Evolutionary conservation across 2,797 vertebrate species (phyloP), one percentile per base, ranked within the genome.

Genomic region (Intellagama lesueurii): DNA sequence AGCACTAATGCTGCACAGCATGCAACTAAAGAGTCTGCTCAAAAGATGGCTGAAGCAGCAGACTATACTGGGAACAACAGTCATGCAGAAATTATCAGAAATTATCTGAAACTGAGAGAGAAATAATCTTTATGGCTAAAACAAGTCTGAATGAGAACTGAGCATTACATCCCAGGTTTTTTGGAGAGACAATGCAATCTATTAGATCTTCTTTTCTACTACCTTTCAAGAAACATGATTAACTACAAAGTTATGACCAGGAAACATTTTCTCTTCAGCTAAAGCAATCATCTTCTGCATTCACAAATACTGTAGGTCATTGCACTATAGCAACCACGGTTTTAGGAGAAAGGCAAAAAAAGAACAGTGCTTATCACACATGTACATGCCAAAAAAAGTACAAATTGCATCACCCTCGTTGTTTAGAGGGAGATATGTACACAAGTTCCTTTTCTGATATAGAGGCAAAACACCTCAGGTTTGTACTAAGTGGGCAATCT

Each of bases 221-320:
- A 90, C 16, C 66, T 52, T 94, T 96, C 93, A 89, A 86, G 93
- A 93, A 94, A 93, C 91, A 91, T 91, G 94, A 96, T 92, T 95
- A 95, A 94, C 95, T 95, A 96, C 94, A 93, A 97, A 97, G 96
- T 96, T 96, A 92, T 89, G 95, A 94, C 92, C 96, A 97, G 96
- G 96, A 97, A 97, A 93, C 92, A 72, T 89, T 95, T 96, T 96
- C 96, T 95, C 52, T 96, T 95, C 94, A 96, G 94, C 94, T 94
- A 92, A 49, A 95, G 92, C 92, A 96, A 93, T 93, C 89, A 95
- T 96, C 93, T 95, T 94, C 95, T 95, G 93, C 86, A 95, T 96
- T 96, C 96, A 97, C 96, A 96, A 96, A 97, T 93, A 40, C 40
- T 1, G 40, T 40, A 97, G 95, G 96, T 95, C 95, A 81, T 91